Conservation (phyloP, 2,113 vertebrate species). For the Andinoacara biseriatus region DNA sequence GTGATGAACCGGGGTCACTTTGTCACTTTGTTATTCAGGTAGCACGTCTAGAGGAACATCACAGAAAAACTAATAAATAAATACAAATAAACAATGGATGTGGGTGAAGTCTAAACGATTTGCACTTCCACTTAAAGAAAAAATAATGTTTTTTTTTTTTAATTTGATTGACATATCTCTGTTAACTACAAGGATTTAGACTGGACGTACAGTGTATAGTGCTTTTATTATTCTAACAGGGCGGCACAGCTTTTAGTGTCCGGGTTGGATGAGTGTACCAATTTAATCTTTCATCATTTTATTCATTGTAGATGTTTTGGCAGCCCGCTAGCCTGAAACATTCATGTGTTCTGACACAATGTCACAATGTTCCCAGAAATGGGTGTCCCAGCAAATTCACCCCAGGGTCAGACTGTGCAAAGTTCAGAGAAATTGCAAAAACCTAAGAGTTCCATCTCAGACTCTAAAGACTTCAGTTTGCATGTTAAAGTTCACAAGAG, state of each 20-base stretch:
- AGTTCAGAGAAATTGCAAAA: background rate
- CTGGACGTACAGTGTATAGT: too few species aligned
- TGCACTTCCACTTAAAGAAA: background rate
- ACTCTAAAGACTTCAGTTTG: background rate
- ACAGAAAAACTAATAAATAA: background rate
- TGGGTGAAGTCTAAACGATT: background rate
- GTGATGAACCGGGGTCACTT: conserved; percentile 54
- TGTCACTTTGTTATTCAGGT: conserved; percentile 55
- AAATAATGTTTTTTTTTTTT: background rate
- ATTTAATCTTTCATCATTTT: background rate
- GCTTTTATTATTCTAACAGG: background rate
- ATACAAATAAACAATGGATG: background rate
- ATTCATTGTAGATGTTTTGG: background rate
- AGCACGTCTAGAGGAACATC: conserved; percentile 34
- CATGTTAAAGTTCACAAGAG: background rate
- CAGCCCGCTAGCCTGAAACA: background rate
- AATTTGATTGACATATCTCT: background rate
- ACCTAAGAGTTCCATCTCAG: background rate
- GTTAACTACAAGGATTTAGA: background rate
- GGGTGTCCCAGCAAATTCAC: background rate
- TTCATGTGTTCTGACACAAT: background rate
- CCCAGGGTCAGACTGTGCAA: background rate
- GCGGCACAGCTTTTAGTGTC: background rate
- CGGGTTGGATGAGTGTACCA: background rate
- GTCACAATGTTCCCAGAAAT: background rate